Conservation (phyloP, 2,797 vertebrate genomes). For the Paramormyrops hopkinsi region DNA sequence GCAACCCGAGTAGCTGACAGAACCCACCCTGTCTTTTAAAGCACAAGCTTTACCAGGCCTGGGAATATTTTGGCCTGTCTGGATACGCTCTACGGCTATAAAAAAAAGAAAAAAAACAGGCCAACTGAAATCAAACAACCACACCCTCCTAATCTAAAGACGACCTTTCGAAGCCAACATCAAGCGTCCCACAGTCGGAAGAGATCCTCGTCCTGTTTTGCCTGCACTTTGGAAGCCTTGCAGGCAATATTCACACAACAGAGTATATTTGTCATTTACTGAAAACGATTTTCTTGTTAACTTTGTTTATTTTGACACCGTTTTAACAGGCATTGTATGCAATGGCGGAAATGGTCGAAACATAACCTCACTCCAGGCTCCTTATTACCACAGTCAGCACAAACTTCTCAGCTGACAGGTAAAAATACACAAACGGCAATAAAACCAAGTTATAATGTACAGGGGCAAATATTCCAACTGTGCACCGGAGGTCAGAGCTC, state of each 20-base stretch:
- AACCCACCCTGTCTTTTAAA: neutral
- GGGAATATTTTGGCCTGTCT: neutral
- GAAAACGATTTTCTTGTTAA: neutral
- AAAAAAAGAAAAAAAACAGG: neutral
- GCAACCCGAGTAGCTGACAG: neutral
- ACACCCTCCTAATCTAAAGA: neutral
- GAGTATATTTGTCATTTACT: neutral
- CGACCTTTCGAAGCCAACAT: neutral
- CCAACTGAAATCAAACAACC: neutral
- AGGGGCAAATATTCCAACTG: neutral
- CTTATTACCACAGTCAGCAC: neutral
- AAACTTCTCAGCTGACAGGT: neutral
- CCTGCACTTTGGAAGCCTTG: neutral
- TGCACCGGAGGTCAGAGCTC: neutral
- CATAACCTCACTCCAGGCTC: neutral
- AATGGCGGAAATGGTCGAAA: neutral
- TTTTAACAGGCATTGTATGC: neutral
- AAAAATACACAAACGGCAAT: neutral
- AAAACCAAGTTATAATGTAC: neutral
- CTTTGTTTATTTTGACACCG: neutral
- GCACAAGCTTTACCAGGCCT: neutral
- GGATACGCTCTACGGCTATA: neutral
- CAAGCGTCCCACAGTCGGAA: neutral
- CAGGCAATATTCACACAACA: neutral
- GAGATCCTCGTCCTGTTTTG: neutral